Base-by-base conservation (phyloP, 2,113 vertebrate species). In the Delphinapterus leucas region DNA sequence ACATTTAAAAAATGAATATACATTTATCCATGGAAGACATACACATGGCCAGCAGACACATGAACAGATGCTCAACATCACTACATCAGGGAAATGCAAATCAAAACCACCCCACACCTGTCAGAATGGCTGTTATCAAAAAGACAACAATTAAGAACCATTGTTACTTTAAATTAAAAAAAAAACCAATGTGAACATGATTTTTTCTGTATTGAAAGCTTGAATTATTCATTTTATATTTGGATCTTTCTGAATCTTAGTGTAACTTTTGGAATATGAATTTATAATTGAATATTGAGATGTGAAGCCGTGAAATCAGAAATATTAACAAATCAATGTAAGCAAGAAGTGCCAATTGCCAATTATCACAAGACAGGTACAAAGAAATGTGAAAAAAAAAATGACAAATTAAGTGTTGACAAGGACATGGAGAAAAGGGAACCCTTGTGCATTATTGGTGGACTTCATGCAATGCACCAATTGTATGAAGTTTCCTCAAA, bases 251-350 rank as follows among this genome's bases (percentile, higher is more conserved):
- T 88, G 90, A 87, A 97, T 53, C 65, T 8, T 93, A 89, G 88
- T 74, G 8, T 85, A 96, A 88, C 63, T 96, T 97, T 65, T 41
- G 94, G 58, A 92, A 95, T 61, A n/a, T 87, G 53, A 90, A 97
- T 98, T 97, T 98, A 94, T 96, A 95, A 98, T 90, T 94, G 44
- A 88, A 55, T 38, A 79, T 96, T 96, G n/a, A 86, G 2, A 83
- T 79, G 80, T 38, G 92, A 97, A 97, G 94, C 87, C 71, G 89
- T 71, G 58, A 87, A 97, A 94, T 0, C 97, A 33, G 92, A 98
- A 98, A 97, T 85, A 67, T 25, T 36, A 98, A 85, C 31, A 93
- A 94, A 67, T 90, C 73, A 92, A 1, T 60, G 8, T 85, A 85
- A 81, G 31, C 17, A 81, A 88, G 61, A 89, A 83, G 7, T 77